Base-by-base conservation (phyloP, 2,888 invertebrate species). In the Platerodrilus igneus region DNA sequence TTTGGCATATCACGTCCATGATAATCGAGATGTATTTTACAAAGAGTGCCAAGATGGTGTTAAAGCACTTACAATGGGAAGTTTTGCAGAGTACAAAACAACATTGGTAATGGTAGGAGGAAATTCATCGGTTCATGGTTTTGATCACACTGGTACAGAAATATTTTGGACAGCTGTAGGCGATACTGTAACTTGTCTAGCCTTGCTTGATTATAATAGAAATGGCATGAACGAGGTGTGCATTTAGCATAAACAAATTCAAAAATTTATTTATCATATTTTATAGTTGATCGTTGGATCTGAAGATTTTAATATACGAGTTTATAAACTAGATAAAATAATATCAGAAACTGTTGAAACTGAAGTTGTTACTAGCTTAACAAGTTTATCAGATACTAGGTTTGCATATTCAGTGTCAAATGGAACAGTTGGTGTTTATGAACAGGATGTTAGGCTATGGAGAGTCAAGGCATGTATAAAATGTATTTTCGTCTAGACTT, bases 371-470 rank as follows among this genome's bases (percentile, higher is more conserved):
- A 78, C 83, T n/a, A 77, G 77, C 32, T 68, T 90, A 23, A 71
- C 79, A 2, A 70, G 76, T 10, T 56, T 75, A 13, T 63, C 71
- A 2, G 69, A 71, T 23, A 69, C 66, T 45, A 66, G 81, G 53
- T 94, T 93, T 67, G 91, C 88, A 0, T 95, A 94, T 66, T 86
- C 86, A 0, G 75, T 95, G 19, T 82, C 82, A 2, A 95, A 94
- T 67, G 95, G 95, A 1, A 95, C 95, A 1, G 84, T 96, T 26
- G 95, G 95, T 1, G 86, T 94, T 10, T 96, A 96, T 62, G 90
- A 93, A 57, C 81, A 81, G 55, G 77, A 81, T n/a, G 76, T 80
- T 29, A 72, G 91, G 37, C 62, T 86, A 26, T 93, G 92, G 92
- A 73, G 92, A 55, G 88, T 91, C 1, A 92, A 92, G 74, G 88